Evolutionary conservation across 2,888 invertebrate genomes (phyloP), one percentile per base, ranked within the genome.

Genomic region (Dicycla oo): DNA sequence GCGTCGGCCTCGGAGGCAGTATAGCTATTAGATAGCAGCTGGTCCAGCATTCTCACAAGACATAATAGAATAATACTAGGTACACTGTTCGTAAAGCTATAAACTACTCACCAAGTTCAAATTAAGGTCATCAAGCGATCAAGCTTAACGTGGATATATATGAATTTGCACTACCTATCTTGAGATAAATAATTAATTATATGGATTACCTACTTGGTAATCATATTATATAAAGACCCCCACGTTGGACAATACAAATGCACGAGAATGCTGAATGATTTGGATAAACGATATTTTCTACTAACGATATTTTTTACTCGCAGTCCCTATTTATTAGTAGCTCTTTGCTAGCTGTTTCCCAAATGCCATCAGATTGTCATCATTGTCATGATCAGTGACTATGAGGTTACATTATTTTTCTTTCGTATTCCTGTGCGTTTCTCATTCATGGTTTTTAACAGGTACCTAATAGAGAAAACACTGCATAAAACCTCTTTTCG

Each of bases 111-210:
- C 54, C 45, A 69, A 69, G 71, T 73, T 76, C 71, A 82, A 80
- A 76, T 56, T 65, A 76, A 84, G 57, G 72, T 70, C 81, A 74
- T 65, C 51, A 51, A 56, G 60, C 61, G 63, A 60, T 45, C 47
- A 38, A 68, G 54, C 70, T 56, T 77, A 63, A 69, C 40, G 53
- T 70, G 58, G 51, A 73, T 75, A 72, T 49, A 20, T 49, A 68
- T 40, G 26, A 70, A 53, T 56, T 43, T 47, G 53, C 56, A 68
- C 26, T 45, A 45, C 13, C 38, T 69, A 82, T 73, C 74, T 69
- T 74, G n/a, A 56, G 80, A 82, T 81, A 82, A 73, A 56, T 26
- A 54, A 56, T 40, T 26, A 54, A 56, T 40, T 40, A 38, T 23
- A 26, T 51, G 51, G 68, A 68, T 68, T 69, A 51, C n/a, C 13